Evolutionary conservation across 2,888 invertebrate genomes (phyloP).

Genomic region (Lithophane leautieri): DNA sequence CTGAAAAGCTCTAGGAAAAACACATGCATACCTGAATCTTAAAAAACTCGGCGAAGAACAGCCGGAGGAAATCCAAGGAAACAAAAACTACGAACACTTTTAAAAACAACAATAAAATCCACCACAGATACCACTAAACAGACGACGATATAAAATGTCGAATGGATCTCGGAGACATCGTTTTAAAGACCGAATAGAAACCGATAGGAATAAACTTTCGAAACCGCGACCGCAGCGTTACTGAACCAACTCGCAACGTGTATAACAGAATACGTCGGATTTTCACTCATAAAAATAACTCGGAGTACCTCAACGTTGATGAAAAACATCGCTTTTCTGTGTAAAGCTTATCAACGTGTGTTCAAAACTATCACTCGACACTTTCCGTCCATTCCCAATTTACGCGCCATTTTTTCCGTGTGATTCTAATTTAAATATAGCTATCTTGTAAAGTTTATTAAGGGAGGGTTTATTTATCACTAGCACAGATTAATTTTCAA

Average conservation of each 20-base stretch:
- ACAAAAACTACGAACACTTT: conserved; percentile 53
- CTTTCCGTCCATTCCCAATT: conserved; percentile 38
- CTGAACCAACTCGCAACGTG: conserved; percentile 63
- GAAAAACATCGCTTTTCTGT: conserved; percentile 78
- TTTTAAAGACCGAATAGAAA: conserved; percentile 64
- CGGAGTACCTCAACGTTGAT: conserved; percentile 70
- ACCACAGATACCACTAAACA: conserved; percentile 68
- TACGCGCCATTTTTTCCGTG: conserved; percentile 34
- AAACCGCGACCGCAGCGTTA: conserved; percentile 66
- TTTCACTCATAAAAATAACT: conserved; percentile 84
- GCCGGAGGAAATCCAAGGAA: conserved; percentile 60
- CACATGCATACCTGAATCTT: conserved; percentile 60
- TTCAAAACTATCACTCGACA: conserved; percentile 58
- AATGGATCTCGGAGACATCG: conserved; percentile 58
- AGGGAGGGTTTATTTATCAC: conserved; percentile 23
- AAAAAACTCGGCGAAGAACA: conserved; percentile 36
- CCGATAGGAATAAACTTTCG: conserved; percentile 64
- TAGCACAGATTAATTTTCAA: conserved; percentile 32
- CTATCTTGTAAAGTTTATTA: conserved; percentile 18
- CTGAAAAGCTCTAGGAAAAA: conserved; percentile 9
- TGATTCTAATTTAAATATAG: conserved; percentile 17
- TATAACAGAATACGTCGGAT: conserved; percentile 71
- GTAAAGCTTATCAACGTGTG: conserved; percentile 63
- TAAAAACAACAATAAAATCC: conserved; percentile 62
- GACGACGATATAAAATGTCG: conserved; percentile 54